Conservation (phyloP, 2,113 vertebrate genomes). For the Ceratotherium simum region DNA sequence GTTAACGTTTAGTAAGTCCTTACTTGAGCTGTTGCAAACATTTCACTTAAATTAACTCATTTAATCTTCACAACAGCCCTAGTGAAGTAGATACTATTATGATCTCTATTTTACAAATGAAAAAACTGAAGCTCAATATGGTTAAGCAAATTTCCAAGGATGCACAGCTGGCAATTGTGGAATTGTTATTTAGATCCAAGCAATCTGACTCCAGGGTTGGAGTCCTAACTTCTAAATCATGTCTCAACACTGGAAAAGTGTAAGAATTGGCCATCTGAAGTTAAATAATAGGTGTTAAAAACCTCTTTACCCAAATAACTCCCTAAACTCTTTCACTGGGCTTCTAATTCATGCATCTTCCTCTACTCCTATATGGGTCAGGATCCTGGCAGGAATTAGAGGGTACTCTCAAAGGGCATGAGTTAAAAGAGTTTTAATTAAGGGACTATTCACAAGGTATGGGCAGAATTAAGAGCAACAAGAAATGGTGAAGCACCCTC, state of each 20-base stretch:
- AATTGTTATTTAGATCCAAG: background rate
- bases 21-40: conserved; percentile 15
- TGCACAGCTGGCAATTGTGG: background rate
- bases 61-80: conserved; percentile 31
- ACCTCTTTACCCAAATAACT: background rate
- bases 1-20: conserved; percentile 22
- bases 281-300: conserved; percentile 36
- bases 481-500: background rate
- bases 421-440: conserved; percentile 27
- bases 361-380: background rate
- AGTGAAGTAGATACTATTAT: background rate
- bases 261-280: background rate
- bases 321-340: background rate
- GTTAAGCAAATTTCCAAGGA: conserved; percentile 39
- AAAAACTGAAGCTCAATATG: conserved; percentile 11
- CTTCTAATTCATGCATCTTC: background rate
- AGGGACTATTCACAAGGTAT: background rate
- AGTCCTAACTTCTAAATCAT: background rate
- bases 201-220: background rate
- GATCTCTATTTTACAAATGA: conserved; percentile 54
- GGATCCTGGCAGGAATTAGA: background rate
- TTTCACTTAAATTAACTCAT: conserved; percentile 22
- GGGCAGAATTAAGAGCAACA: background rate
- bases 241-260: background rate
- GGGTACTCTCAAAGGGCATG: background rate